A percentile compares a stretch with the other conserved stretches of the same genome.
Evolutionary conservation across 2,888 invertebrate species (phyloP).

Genomic region (Amiota minor): DNA sequence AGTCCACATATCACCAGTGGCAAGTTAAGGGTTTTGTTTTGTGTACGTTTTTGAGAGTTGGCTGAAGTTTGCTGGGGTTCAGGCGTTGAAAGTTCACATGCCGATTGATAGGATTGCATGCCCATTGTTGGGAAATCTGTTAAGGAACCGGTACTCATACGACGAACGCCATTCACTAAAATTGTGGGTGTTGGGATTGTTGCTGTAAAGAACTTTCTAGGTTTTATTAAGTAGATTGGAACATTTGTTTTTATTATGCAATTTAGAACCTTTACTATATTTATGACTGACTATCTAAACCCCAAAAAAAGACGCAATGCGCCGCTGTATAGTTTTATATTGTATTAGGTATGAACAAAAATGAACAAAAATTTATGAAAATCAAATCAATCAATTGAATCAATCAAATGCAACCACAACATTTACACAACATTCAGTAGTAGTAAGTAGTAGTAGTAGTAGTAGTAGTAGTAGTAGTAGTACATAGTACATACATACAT

Average conservation of each 20-base stretch:
- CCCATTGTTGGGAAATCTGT: conserved; percentile 35
- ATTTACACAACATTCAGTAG: conserved; percentile 71
- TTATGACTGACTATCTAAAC: too few species aligned
- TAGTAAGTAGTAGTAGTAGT: neutral
- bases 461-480: neutral
- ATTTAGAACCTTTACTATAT: too few species aligned
- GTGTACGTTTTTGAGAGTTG: neutral
- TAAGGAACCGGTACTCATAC: conserved; percentile 55
- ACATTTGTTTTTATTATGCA: too few species aligned
- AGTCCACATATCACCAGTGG: conserved; percentile 75
- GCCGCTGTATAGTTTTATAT: too few species aligned
- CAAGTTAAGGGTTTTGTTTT: conserved; percentile 61
- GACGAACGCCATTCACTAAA: conserved; percentile 45
- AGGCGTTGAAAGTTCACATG: conserved; percentile 28
- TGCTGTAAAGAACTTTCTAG: neutral
- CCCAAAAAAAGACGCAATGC: too few species aligned
- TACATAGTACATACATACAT: neutral
- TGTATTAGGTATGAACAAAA: neutral
- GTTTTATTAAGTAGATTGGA: neutral
- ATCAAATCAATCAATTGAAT: conserved; percentile 54
- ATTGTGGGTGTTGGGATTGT: conserved; percentile 15
- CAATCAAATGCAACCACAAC: conserved; percentile 71
- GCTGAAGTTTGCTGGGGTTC: neutral
- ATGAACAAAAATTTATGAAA: conserved; percentile 48
- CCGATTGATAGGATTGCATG: conserved; percentile 25